Evolutionary conservation across 2,113 vertebrate genomes (phyloP).

Genomic region (Natator depressus): DNA sequence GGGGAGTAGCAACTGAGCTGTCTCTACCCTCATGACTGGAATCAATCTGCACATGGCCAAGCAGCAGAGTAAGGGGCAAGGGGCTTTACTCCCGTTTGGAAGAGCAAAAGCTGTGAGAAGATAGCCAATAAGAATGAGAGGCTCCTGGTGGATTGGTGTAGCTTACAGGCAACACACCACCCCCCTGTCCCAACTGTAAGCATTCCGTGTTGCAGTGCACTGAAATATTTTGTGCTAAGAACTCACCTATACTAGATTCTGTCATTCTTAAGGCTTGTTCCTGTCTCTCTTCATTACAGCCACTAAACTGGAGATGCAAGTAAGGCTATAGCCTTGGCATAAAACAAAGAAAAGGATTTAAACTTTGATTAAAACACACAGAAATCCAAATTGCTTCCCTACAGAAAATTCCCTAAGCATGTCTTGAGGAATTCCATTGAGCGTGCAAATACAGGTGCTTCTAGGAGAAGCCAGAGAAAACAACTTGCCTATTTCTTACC

Average conservation of each 20-base stretch:
- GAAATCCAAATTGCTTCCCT: not conserved
- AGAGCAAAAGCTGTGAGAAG: not conserved
- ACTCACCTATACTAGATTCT: not conserved
- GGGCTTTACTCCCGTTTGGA: not conserved
- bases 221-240: not conserved
- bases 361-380: not conserved
- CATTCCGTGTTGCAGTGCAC: not conserved
- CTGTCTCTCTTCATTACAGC: not conserved
- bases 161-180: not conserved
- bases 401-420: not conserved
- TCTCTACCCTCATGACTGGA: not conserved
- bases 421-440: not conserved
- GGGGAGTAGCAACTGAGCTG: not conserved
- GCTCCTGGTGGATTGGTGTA: not conserved
- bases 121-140: not conserved
- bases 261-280: not conserved
- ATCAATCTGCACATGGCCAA: not conserved
- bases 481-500: not conserved
- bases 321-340: not conserved
- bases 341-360: not conserved
- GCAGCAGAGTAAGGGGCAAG: not conserved
- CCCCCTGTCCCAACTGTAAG: not conserved
- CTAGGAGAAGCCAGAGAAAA: not conserved
- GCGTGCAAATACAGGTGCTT: not conserved
- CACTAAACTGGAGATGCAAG: not conserved